Conservation (phyloP, 2,113 vertebrate genomes). For the Siphamia tubifer region DNA sequence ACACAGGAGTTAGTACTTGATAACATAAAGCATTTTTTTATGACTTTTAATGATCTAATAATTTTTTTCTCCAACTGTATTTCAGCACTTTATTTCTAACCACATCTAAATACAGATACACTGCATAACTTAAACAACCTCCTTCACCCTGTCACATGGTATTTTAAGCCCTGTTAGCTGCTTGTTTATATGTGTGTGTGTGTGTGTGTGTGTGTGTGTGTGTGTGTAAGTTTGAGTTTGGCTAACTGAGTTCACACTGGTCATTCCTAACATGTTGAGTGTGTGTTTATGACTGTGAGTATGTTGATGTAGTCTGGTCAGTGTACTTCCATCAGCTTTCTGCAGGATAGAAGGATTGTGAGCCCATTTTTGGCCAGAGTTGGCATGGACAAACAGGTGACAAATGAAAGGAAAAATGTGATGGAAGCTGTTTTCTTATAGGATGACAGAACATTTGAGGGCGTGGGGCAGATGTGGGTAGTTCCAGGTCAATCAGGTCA, state of each 20-base stretch:
- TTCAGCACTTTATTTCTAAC: not conserved
- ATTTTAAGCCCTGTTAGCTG: constrained; percentile 19
- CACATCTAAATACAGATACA: constrained; percentile 1
- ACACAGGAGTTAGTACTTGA: no score
- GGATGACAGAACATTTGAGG: no score
- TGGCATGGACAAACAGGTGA: no score
- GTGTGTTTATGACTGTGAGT: not conserved
- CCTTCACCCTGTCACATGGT: constrained; percentile 16
- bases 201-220: constrained; percentile 7
- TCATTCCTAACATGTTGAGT: not conserved
- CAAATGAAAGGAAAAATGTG: no score
- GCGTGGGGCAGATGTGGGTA: no score
- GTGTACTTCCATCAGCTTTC: constrained; percentile 30
- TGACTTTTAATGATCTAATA: no score
- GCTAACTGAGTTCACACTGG: not conserved
- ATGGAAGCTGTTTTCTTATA: no score
- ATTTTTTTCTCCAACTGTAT: no score
- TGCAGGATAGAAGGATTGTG: constrained; percentile 42
- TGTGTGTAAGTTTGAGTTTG: constrained; percentile 6
- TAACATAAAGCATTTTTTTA: no score
- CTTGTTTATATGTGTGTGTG: not conserved
- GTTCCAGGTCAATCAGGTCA: no score
- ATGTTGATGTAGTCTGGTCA: constrained; percentile 8
- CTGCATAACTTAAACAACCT: not conserved
- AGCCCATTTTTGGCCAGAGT: not conserved